phyloP scores from a whole-genome alignment of 2,888 invertebrate species.

The Yponomeuta plumbellus region DNA sequence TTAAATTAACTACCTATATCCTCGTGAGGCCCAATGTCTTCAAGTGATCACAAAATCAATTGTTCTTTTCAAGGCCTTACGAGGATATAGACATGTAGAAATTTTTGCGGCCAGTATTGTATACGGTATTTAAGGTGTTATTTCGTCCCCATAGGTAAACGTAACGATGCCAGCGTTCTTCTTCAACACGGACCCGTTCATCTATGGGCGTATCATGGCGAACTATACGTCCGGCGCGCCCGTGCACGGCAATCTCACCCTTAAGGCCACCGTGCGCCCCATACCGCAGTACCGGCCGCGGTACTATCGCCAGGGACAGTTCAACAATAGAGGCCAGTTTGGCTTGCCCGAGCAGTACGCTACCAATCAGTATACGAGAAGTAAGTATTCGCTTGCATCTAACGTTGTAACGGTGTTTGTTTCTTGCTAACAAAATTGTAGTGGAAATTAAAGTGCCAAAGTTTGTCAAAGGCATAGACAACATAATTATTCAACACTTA shows the following conservation, averaged over 20 bases:
- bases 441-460: too few relatives aligned
- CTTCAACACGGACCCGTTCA: constrained; percentile 88
- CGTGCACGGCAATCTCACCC: constrained; percentile 90
- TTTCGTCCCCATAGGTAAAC: constrained; percentile 79
- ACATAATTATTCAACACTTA: too few relatives aligned
- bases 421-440: too few relatives aligned
- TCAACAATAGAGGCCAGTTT: constrained; percentile 67
- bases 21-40: too few relatives aligned
- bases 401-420: neutral
- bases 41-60: too few relatives aligned
- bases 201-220: constrained; percentile 92
- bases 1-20: too few relatives aligned
- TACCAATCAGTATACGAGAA: constrained; percentile 56
- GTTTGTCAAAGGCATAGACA: too few relatives aligned
- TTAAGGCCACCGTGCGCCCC: constrained; percentile 86
- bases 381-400: constrained; percentile 31
- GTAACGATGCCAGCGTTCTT: constrained; percentile 97
- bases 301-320: constrained; percentile 61
- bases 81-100: too few relatives aligned
- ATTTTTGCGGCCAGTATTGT: too few relatives aligned
- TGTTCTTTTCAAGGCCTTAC: too few relatives aligned
- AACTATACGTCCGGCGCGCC: constrained; percentile 97
- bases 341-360: constrained; percentile 37
- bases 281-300: constrained; percentile 77
- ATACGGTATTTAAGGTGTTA: neutral